A percentile compares a stretch with the other conserved stretches of the same genome.
Evolutionary conservation across 1,140 invertebrate species (phyloP).

Genomic region (Colletes gigas): DNA sequence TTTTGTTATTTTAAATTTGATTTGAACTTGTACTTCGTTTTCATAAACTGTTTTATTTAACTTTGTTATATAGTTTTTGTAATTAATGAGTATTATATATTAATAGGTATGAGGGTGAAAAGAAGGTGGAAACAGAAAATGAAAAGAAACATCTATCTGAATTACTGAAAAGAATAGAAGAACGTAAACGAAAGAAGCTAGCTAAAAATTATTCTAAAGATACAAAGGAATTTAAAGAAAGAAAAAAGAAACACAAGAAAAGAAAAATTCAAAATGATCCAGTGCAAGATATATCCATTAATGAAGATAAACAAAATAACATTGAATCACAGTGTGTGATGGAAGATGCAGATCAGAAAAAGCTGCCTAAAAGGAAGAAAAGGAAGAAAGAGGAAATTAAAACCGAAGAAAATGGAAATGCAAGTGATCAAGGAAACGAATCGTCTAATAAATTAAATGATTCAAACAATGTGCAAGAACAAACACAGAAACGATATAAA

Average conservation of each 20-base stretch:
- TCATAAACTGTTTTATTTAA: slow-evolving; percentile 12
- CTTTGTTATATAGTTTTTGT: slow-evolving; percentile 15
- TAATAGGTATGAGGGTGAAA: slow-evolving; percentile 79
- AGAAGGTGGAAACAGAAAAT: slow-evolving; percentile 70
- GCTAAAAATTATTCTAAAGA: not conserved
- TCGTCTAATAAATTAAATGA: not conserved
- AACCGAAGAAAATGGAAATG: slow-evolving; percentile 10
- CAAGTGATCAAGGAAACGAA: slow-evolving; percentile 1
- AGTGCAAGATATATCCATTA: not conserved
- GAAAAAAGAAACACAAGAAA: not conserved
- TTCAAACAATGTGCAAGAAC: not conserved
- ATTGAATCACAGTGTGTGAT: not conserved
- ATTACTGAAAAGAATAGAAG: slow-evolving; percentile 83
- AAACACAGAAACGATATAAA: not conserved
- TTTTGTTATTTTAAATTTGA: not conserved
- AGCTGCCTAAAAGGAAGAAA: slow-evolving; percentile 17
- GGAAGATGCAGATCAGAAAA: not conserved
- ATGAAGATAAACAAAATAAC: not conserved
- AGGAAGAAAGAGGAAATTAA: slow-evolving; percentile 15
- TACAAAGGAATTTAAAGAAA: not conserved
- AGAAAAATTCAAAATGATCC: not conserved
- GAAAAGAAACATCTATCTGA: slow-evolving; percentile 83
- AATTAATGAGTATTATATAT: slow-evolving; percentile 35
- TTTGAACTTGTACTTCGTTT: not conserved
- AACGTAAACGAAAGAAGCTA: slow-evolving; percentile 73